Conservation (phyloP, 2,888 invertebrate species). For the Pachydiplax longipennis region DNA sequence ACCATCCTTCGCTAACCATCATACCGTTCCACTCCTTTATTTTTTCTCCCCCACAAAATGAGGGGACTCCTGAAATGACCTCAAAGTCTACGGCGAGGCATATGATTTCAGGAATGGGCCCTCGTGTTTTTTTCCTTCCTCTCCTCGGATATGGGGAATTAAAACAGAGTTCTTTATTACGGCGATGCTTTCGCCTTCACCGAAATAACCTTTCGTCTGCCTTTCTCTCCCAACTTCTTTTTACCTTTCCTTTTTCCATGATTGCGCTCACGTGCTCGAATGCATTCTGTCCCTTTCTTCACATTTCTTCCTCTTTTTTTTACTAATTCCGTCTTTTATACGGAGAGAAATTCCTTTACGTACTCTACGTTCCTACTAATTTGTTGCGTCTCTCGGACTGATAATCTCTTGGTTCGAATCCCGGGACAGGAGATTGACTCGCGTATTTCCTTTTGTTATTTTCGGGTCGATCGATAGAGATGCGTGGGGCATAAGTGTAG, state of each 20-base stretch:
- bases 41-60: background rate
- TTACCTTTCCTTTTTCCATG: background rate
- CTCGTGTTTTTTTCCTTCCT: background rate
- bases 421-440: background rate
- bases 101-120: background rate
- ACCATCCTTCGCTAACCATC: background rate
- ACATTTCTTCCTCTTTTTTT: background rate
- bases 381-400: background rate
- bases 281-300: background rate
- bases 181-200: background rate
- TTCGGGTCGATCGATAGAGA: background rate
- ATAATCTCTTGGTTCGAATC: background rate
- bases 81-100: background rate
- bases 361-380: background rate
- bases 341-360: background rate
- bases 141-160: constrained; percentile 5
- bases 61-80: background rate
- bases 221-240: background rate
- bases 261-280: constrained; percentile 10
- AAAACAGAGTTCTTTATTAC: constrained; percentile 27
- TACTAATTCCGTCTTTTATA: background rate
- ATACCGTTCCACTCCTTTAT: background rate
- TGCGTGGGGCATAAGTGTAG: background rate
- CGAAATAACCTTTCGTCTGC: constrained; percentile 3
- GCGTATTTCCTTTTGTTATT: background rate